Evolutionary conservation across 2,797 vertebrate species (phyloP).

Genomic region (Gila robusta): DNA sequence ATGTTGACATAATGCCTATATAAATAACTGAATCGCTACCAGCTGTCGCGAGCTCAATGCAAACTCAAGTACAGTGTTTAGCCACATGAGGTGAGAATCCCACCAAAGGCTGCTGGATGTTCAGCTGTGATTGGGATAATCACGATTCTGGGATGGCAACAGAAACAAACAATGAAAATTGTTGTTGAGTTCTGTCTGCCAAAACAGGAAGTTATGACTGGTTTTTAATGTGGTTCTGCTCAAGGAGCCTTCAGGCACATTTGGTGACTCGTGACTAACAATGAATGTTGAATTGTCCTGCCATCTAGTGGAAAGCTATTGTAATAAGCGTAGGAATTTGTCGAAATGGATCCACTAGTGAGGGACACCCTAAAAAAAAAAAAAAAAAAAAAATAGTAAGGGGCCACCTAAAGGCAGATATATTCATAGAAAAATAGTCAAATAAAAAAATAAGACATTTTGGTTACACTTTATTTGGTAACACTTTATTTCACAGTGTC

Average conservation of each 20-base stretch:
- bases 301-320: slow-evolving; percentile 54
- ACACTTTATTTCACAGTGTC: too few species aligned
- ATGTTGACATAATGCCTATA: slow-evolving; percentile 74
- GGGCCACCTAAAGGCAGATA: too few species aligned
- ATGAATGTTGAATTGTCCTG: slow-evolving; percentile 32
- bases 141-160: slow-evolving; percentile 55
- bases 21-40: slow-evolving; percentile 75
- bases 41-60: slow-evolving; percentile 73
- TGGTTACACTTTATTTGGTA: too few species aligned
- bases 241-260: slow-evolving; percentile 53
- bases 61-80: slow-evolving; percentile 58
- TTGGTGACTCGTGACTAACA: background rate
- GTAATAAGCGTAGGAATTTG: background rate
- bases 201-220: slow-evolving; percentile 82
- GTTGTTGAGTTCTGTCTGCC: slow-evolving; percentile 70
- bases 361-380: too few species aligned
- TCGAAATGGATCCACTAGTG: background rate
- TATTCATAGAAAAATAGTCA: too few species aligned
- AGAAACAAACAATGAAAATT: slow-evolving; percentile 52
- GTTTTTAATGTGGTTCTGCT: slow-evolving; percentile 74
- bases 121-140: slow-evolving; percentile 68
- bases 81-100: slow-evolving; percentile 78
- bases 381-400: too few species aligned
- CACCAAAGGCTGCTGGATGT: slow-evolving; percentile 11
- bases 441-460: too few species aligned